Evolutionary conservation across 2,888 invertebrate species (phyloP).

Genomic region (Teleogryllus oceanicus): DNA sequence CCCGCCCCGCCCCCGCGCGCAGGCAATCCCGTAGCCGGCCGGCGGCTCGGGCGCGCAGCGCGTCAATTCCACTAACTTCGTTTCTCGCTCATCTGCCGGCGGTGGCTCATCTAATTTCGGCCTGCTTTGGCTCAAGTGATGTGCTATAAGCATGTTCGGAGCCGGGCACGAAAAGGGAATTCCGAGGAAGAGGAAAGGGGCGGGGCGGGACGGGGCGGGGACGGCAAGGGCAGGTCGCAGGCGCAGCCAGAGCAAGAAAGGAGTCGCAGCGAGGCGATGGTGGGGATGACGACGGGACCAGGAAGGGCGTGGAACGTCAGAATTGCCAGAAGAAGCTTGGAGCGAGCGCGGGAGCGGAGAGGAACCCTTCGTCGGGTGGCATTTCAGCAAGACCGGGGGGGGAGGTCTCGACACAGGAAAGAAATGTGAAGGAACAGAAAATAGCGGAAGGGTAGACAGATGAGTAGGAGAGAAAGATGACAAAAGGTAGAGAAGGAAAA

Average conservation of each 20-base stretch:
- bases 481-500: too few species aligned
- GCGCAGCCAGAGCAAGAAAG: neutral
- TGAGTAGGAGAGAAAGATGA: too few species aligned
- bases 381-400: too few species aligned
- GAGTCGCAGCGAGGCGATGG: too few species aligned
- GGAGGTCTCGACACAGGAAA: too few species aligned
- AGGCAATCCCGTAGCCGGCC: neutral
- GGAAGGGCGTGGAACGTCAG: too few species aligned
- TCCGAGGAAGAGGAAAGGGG: neutral
- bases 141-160: neutral
- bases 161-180: neutral
- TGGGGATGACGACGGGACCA: too few species aligned
- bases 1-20: neutral
- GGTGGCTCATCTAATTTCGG: conserved; percentile 37
- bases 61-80: conserved; percentile 38
- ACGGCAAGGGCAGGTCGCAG: neutral
- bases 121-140: conserved; percentile 19
- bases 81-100: conserved; percentile 37
- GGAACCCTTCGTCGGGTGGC: too few species aligned
- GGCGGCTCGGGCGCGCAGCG: conserved; percentile 23
- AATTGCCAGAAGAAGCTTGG: too few species aligned
- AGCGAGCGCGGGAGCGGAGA: too few species aligned
- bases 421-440: too few species aligned
- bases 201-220: neutral
- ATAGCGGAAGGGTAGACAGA: too few species aligned